These are phyloP conservation scores for Odocoileus hemionus DNA, from an alignment of 2,113 vertebrate genomes.

Conservation along the genomic window DNA sequence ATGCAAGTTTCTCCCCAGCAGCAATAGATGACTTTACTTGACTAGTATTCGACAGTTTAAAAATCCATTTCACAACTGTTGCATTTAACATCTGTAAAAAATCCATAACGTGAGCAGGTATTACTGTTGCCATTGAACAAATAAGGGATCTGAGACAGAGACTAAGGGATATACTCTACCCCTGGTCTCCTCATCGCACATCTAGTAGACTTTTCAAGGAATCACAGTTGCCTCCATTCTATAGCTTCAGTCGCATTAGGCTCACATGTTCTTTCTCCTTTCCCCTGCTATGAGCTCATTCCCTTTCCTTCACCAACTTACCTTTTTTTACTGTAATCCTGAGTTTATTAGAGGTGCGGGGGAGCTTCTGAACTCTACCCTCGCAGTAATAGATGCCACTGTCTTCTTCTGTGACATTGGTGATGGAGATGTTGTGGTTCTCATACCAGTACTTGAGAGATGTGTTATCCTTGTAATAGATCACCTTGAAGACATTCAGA, in stretches of 20 bases:
- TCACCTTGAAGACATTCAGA: neutral
- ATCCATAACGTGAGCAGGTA: neutral
- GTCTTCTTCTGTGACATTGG: neutral
- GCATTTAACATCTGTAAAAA: neutral
- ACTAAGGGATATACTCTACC: neutral
- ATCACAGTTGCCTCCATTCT: neutral
- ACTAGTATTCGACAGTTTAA: neutral
- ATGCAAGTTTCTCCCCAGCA: neutral
- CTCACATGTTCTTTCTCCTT: neutral
- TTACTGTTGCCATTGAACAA: neutral
- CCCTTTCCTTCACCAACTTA: conserved; percentile 7
- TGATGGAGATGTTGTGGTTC: neutral
- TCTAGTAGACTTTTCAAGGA: neutral
- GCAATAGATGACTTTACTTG: neutral
- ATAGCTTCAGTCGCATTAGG: neutral
- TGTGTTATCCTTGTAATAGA: conserved; percentile 32
- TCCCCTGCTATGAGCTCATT: neutral
- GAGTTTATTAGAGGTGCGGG: neutral
- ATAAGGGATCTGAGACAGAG: neutral
- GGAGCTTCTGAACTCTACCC: accelerated
- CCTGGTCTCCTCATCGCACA: neutral
- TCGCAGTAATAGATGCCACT: conserved; percentile 44
- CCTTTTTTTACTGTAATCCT: conserved; percentile 19
- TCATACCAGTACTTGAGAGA: conserved; percentile 39
- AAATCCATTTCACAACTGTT: neutral